Evolutionary conservation across 2,113 vertebrate species (phyloP).

Genomic region (Addax nasomaculatus): DNA sequence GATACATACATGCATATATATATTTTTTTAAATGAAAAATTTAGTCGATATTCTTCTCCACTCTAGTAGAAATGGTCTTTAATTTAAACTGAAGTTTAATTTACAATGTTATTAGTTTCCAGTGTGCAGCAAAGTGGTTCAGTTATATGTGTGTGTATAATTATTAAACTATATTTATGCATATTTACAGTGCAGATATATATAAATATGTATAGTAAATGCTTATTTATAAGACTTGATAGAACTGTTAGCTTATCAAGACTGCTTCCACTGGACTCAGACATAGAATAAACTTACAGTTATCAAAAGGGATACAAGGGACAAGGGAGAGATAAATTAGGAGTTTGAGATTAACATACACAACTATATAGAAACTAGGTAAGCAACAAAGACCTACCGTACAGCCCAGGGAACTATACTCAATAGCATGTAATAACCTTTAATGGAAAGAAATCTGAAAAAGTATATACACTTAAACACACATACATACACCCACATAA

Average conservation of each 20-base stretch:
- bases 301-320: not conserved
- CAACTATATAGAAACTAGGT: not conserved
- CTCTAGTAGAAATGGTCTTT: not conserved
- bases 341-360: not conserved
- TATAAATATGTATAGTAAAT: not conserved
- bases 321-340: not conserved
- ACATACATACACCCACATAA: not conserved
- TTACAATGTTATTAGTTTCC: not conserved
- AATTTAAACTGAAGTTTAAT: not conserved
- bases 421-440: not conserved
- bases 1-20: not conserved
- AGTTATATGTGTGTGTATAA: not conserved
- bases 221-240: not conserved
- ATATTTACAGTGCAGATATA: not conserved
- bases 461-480: not conserved
- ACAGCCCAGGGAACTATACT: not conserved
- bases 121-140: not conserved
- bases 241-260: not conserved
- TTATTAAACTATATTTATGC: not conserved
- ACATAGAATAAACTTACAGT: not conserved
- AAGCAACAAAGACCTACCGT: not conserved
- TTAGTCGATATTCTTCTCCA: not conserved
- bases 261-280: not conserved
- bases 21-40: not conserved
- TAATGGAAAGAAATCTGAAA: not conserved